Evolutionary conservation across 1,140 invertebrate genomes (phyloP), one percentile per base, ranked within the genome.

Genomic region (Drosophila erecta): DNA sequence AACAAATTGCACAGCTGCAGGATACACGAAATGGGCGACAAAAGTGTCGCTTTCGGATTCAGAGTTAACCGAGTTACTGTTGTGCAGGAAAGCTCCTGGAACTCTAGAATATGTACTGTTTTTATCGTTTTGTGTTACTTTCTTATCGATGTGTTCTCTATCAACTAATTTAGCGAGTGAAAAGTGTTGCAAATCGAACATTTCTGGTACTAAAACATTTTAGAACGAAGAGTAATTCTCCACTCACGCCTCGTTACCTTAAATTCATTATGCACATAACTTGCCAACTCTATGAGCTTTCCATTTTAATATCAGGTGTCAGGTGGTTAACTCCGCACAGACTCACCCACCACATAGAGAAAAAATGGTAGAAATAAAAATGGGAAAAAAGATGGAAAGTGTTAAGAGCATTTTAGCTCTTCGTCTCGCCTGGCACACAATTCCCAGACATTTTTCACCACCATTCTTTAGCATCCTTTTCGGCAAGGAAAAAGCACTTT

Each of bases 361-460:
- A 59, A 54, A 33, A 54, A 54, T 8, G 27, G 11, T 15, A 15
- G 35, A 69, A 47, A 49, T 40, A 22, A 38, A 33, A 44, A 7
- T 35, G 14, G 11, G 30, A 54, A 65, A 78, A 78, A 75, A 62
- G 64, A 70, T 70, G 10, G 83, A 86, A 87, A 87, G 83, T 87
- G 81, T 87, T 86, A 79, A 86, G 84, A 86, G 84, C 83, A 76
- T 87, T 86, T 86, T 81, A 79, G 85, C 79, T 75, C 60, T 65
- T 87, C 78, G 74, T 64, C 58, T 70, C 57, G 56, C 38, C 50
- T 22, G 54, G 49, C 70, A 47, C 64, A 70, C 66, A 74, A 61
- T 53, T 51, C 64, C 70, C 64, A 70, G 62, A 71, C 83, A 78
- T 81, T 86, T 86, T 79, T 87, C 74, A 54, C 55, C 84, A 49